Conservation (phyloP, 2,888 invertebrate genomes). For the Lymantria monacha region DNA sequence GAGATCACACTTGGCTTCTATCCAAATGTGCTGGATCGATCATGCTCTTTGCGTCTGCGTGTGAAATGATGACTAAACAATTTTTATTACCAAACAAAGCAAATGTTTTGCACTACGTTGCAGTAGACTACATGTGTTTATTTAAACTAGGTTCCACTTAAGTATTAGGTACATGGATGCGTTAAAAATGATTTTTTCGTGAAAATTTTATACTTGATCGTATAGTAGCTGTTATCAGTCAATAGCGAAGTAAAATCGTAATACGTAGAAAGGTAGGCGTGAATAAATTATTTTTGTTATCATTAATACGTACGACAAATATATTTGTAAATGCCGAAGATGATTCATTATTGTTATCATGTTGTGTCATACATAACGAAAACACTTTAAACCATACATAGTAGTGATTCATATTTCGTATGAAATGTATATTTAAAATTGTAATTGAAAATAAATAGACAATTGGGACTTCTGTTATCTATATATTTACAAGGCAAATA, state of each 20-base stretch:
- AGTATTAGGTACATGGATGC: too few relatives aligned
- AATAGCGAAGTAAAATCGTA: background rate
- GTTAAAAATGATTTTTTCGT: background rate
- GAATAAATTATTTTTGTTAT: too few relatives aligned
- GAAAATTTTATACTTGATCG: constrained; percentile 15
- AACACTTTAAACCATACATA: background rate
- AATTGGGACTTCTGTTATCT: background rate
- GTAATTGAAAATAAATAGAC: constrained; percentile 10
- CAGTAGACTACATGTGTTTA: background rate
- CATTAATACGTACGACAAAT: background rate
- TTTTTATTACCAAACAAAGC: constrained; percentile 27
- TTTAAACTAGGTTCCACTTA: too few relatives aligned
- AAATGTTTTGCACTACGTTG: constrained; percentile 2
- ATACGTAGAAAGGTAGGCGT: too few relatives aligned
- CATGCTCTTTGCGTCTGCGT: constrained; percentile 60
- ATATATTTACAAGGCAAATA: background rate
- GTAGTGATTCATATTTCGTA: constrained; percentile 18
- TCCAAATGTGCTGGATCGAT: constrained; percentile 77
- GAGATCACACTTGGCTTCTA: constrained; percentile 64
- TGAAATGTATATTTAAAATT: background rate
- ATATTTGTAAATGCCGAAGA: background rate
- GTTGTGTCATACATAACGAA: constrained; percentile 6
- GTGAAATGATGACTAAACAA: constrained; percentile 56
- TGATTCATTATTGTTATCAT: constrained; percentile 23
- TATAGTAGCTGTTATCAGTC: constrained; percentile 11